A percentile compares a stretch with the other conserved stretches of the same genome.
phyloP scores from a whole-genome alignment of 2,113 vertebrate genomes.

The Rhadina sibilatrix region DNA sequence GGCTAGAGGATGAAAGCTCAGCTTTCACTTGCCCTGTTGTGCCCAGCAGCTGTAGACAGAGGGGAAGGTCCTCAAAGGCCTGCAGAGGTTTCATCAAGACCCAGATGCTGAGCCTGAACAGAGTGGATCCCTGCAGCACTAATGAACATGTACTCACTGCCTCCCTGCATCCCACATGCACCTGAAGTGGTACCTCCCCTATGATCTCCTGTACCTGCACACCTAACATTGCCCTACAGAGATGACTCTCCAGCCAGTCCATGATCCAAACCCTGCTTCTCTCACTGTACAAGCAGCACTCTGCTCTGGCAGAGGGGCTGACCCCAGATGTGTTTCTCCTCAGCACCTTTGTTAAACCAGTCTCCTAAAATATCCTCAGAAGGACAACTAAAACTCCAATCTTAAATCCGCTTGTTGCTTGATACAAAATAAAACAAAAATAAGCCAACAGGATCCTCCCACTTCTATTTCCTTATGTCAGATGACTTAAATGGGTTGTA shows the following conservation, averaged over 20 bases:
- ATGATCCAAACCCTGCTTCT: background rate
- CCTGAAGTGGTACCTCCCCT: background rate
- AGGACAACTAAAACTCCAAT: background rate
- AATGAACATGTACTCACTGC: background rate
- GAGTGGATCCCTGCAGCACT: background rate
- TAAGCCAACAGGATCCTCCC: background rate
- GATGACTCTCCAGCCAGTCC: background rate
- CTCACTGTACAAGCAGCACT: background rate
- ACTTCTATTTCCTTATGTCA: background rate
- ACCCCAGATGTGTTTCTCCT: background rate
- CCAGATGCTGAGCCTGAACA: background rate
- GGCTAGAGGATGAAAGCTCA: background rate
- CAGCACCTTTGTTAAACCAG: background rate
- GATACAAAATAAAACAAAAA: background rate
- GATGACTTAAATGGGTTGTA: conserved; percentile 7
- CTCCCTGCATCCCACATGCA: background rate
- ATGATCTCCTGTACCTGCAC: background rate
- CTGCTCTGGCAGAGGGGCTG: background rate
- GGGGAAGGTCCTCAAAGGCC: background rate
- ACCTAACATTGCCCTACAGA: background rate
- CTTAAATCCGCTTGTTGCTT: background rate
- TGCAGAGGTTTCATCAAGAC: background rate
- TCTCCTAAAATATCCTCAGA: background rate
- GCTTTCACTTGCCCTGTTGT: background rate
- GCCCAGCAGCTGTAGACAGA: background rate